Evolutionary conservation across 2,888 invertebrate species (phyloP).

Genomic region (Pinctada fucata): DNA sequence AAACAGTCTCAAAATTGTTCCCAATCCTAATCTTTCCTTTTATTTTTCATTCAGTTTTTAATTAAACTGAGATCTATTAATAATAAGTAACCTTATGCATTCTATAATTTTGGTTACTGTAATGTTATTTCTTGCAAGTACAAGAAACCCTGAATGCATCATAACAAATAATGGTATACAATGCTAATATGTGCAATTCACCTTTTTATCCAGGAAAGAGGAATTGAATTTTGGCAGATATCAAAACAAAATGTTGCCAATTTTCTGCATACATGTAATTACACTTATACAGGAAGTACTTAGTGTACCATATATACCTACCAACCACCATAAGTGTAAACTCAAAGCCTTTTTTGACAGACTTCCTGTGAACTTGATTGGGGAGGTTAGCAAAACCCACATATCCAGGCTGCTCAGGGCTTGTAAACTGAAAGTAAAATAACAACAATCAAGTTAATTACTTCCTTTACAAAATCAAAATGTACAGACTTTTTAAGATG

Average conservation of each 20-base stretch:
- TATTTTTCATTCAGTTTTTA: not conserved
- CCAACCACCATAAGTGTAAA: constrained; percentile 97
- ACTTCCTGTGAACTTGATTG: constrained; percentile 97
- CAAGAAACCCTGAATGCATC: not conserved
- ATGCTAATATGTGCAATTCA: not conserved
- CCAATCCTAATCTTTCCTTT: not conserved
- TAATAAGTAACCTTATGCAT: not conserved
- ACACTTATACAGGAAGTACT: not conserved
- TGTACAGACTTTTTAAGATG: not conserved
- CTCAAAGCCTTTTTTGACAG: constrained; percentile 98
- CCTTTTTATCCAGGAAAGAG: too few species aligned
- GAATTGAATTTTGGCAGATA: too few species aligned
- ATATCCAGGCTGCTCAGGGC: constrained; percentile 81
- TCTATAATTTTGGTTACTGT: too few species aligned
- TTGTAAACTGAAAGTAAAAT: constrained; percentile 76
- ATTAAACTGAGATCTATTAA: not conserved
- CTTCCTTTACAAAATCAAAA: not conserved
- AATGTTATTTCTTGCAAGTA: too few species aligned
- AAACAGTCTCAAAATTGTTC: not conserved
- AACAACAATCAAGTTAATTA: constrained; percentile 16
- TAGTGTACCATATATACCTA: constrained; percentile 61
- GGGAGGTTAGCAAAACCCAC: constrained; percentile 95
- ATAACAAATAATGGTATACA: not conserved
- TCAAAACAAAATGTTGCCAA: too few species aligned
- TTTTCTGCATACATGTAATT: not conserved